phyloP scores from a whole-genome alignment of 2,113 vertebrate genomes.

The Oryctolagus cuniculus region mOryCun1.1 NC_091435.1:15960501-15961000 shows the following conservation, averaged over 20 bases:
- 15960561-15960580: constrained; percentile 99
- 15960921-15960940: background rate
- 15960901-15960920: background rate
- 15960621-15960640: constrained; percentile 97
- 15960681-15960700: constrained; percentile 98
- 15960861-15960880: background rate
- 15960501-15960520: constrained; percentile 66
- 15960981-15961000: background rate
- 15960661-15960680: constrained; percentile 98
- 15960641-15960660: constrained; percentile 97
- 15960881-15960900: background rate
- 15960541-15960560: constrained; percentile 98
- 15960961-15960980: background rate
- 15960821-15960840: background rate
- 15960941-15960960: background rate
- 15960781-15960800: background rate
- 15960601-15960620: constrained; percentile 96
- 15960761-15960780: constrained; percentile 97
- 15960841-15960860: background rate
- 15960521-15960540: constrained; percentile 37
- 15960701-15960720: constrained; percentile 99
- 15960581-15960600: constrained; percentile 99
- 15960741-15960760: constrained; percentile 98
- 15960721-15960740: constrained; percentile 98
- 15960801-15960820: background rate